These are phyloP conservation scores for Strigops habroptila DNA, from an alignment of 2,113 vertebrate genomes.

Conservation along the genomic window DNA sequence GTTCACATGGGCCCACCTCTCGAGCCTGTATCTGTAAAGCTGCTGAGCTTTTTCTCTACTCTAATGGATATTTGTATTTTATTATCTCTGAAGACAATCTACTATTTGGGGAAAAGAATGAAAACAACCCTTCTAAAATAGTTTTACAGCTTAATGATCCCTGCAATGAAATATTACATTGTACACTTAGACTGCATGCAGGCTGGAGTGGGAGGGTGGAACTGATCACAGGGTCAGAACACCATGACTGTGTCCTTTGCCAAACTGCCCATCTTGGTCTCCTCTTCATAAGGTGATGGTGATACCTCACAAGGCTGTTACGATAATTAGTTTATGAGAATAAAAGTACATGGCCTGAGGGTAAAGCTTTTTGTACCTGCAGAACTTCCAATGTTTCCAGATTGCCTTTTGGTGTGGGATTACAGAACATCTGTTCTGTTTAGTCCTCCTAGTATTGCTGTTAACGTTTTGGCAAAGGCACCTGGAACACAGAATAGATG, in stretches of 20 bases:
- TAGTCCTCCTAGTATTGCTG: constrained; percentile 10
- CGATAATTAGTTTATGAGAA: not conserved
- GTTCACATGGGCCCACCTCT: not conserved
- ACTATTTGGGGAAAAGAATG: constrained; percentile 6
- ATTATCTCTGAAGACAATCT: constrained; percentile 9
- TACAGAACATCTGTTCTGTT: constrained; percentile 52
- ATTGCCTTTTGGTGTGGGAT: constrained; percentile 22
- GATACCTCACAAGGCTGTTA: not conserved
- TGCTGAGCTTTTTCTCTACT: not conserved
- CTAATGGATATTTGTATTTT: not conserved
- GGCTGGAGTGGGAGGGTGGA: not conserved
- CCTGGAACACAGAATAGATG: not conserved
- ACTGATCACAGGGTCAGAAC: not conserved
- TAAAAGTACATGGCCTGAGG: not conserved
- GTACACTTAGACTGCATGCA: not conserved
- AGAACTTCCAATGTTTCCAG: not conserved
- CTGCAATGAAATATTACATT: not conserved
- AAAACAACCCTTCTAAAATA: constrained; percentile 14
- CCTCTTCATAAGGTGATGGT: not conserved
- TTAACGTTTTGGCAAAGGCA: constrained; percentile 32
- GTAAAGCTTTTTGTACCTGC: constrained; percentile 25
- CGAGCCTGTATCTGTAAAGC: not conserved
- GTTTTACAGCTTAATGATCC: not conserved
- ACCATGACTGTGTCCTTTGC: not conserved
- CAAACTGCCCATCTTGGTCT: not conserved